phyloP scores from a whole-genome alignment of 2,113 vertebrate species.

The Mionectes macconnelli region DNA sequence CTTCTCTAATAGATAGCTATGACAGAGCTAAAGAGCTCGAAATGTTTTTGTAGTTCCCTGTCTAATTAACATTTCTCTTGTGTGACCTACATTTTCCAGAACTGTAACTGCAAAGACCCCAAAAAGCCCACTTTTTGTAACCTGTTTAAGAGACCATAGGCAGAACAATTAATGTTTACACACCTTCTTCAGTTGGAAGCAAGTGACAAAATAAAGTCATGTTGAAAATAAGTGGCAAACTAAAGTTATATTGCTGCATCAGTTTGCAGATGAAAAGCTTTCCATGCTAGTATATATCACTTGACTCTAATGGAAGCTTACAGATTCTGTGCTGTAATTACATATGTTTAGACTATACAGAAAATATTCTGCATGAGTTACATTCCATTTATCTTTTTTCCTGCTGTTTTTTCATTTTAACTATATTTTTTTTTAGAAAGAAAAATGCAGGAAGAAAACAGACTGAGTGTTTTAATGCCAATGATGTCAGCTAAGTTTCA shows the following conservation, averaged over 20 bases:
- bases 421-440: background rate
- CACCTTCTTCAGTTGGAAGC: background rate
- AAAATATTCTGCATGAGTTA: background rate
- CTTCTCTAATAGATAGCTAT: conserved; percentile 55
- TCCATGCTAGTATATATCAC: background rate
- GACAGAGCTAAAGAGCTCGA: conserved; percentile 64
- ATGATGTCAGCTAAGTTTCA: background rate
- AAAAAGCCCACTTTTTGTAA: background rate
- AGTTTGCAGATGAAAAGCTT: conserved; percentile 5
- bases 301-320: conserved; percentile 26
- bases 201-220: background rate
- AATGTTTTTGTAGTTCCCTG: conserved; percentile 42
- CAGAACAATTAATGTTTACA: background rate
- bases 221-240: background rate
- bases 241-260: background rate
- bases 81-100: conserved; percentile 28
- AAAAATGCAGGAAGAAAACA: background rate
- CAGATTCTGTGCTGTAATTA: background rate
- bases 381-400: background rate
- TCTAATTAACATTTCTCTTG: conserved; percentile 59
- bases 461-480: background rate
- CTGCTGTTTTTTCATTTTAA: background rate
- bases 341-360: background rate
- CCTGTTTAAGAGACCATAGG: conserved; percentile 14
- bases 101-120: background rate